Percentiles rank a stretch among this genome's conserved stretches.
Conservation (phyloP, 2,113 vertebrate species). For the Mesocricetus auratus region DNA sequence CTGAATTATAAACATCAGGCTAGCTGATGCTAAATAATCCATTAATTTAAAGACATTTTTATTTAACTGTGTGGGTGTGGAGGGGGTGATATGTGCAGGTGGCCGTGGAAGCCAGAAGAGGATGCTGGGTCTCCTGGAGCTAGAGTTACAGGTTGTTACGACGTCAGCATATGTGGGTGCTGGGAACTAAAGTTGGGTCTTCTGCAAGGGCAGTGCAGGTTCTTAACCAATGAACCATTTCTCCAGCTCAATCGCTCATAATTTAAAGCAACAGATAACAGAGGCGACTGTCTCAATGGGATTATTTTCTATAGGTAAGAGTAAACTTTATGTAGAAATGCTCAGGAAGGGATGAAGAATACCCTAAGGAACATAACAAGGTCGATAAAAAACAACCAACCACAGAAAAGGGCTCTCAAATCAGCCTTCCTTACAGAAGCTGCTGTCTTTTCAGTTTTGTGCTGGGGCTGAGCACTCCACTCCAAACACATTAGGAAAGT, state of each 20-base stretch:
- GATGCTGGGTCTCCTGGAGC: not conserved
- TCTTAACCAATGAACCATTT: not conserved
- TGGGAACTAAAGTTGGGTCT: not conserved
- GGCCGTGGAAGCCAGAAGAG: no score
- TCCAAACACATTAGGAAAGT: no score
- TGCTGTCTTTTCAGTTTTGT: not conserved
- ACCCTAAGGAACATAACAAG: not conserved
- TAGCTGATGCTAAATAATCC: not conserved
- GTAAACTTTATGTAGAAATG: not conserved
- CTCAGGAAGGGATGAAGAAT: not conserved
- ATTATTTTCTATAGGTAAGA: slow-evolving; percentile 9
- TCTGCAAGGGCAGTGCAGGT: not conserved
- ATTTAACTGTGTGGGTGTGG: no score
- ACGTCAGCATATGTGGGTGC: no score
- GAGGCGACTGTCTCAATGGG: not conserved
- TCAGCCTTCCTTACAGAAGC: not conserved
- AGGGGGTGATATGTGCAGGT: not conserved
- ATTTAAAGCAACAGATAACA: not conserved
- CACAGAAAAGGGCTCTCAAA: not conserved
- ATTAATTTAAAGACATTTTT: not conserved
- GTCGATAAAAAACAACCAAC: not conserved
- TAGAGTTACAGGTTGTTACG: not conserved
- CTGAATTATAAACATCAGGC: not conserved
- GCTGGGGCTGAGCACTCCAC: not conserved
- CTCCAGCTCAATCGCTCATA: not conserved